Evolutionary conservation across 1,140 invertebrate species (phyloP).

Genomic region (Oedothorax gibbosus): DNA sequence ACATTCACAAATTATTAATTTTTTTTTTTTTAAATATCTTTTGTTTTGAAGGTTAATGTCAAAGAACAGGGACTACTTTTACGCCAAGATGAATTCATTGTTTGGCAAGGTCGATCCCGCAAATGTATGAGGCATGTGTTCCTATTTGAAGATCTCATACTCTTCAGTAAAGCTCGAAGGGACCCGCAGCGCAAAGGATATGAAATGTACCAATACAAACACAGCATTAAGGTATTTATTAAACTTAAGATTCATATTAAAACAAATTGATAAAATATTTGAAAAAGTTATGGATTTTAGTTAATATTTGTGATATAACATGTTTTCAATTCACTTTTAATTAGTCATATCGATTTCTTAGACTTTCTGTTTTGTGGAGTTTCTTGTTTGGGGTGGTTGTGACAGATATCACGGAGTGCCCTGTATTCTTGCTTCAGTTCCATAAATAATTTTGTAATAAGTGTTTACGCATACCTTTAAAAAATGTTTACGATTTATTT

Average conservation of each 20-base stretch:
- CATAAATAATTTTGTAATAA: too few species aligned
- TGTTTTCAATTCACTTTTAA: too few species aligned
- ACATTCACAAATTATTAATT: not conserved
- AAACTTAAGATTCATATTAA: not conserved
- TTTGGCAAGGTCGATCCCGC: constrained; percentile 59
- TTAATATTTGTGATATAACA: too few species aligned
- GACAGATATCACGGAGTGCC: too few species aligned
- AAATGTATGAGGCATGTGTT: constrained; percentile 60
- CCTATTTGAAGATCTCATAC: constrained; percentile 61
- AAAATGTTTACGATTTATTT: too few species aligned
- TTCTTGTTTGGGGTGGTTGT: too few species aligned
- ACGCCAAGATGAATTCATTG: constrained; percentile 61
- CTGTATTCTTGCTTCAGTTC: too few species aligned
- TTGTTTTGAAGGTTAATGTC: constrained; percentile 58
- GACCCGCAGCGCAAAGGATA: constrained; percentile 61
- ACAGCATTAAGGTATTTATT: constrained; percentile 58
- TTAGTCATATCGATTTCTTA: too few species aligned
- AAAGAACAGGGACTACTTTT: constrained; percentile 62
- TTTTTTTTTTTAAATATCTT: not conserved
- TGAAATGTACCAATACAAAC: constrained; percentile 62
- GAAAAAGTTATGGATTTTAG: too few species aligned
- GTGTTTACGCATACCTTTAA: too few species aligned
- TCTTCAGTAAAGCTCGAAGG: constrained; percentile 61
- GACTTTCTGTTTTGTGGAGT: too few species aligned
- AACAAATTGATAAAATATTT: too few species aligned